phyloP scores from a whole-genome alignment of 2,797 vertebrate species.

The Chelmon rostratus region DNA sequence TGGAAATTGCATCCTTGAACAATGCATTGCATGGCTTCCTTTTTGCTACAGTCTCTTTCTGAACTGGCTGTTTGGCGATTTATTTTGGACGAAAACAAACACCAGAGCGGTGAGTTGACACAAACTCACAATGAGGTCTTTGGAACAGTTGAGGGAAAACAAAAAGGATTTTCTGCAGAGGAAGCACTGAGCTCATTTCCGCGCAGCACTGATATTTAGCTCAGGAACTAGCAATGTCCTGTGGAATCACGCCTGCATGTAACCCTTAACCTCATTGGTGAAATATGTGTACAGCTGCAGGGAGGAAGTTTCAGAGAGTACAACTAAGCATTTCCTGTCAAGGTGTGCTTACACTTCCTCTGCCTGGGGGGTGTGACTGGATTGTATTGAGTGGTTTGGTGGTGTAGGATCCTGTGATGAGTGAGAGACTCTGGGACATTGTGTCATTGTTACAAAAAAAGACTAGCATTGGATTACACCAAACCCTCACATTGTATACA shows the following conservation, averaged over 20 bases:
- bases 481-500: neutral
- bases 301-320: conserved; percentile 73
- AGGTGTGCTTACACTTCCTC: conserved; percentile 78
- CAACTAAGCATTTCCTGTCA: conserved; percentile 78
- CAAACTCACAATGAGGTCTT: conserved; percentile 61
- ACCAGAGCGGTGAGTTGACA: conserved; percentile 31
- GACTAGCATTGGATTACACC: neutral
- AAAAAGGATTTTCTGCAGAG: conserved; percentile 59
- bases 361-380: conserved; percentile 33
- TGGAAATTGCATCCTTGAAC: conserved; percentile 48
- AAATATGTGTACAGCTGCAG: conserved; percentile 71
- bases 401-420: conserved; percentile 64
- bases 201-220: conserved; percentile 54
- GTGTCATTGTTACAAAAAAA: conserved; percentile 34
- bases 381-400: conserved; percentile 37
- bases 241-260: conserved; percentile 68
- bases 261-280: conserved; percentile 70
- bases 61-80: neutral
- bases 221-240: conserved; percentile 77
- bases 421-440: conserved; percentile 28
- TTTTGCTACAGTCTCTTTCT: conserved; percentile 8
- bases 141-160: conserved; percentile 51
- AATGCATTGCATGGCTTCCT: conserved; percentile 44
- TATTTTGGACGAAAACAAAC: conserved; percentile 43
- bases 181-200: conserved; percentile 82